A percentile compares a stretch with the other conserved stretches of the same genome.
phyloP scores from a whole-genome alignment of 1,140 invertebrate genomes.

The Hydropsyche tenuis region DNA sequence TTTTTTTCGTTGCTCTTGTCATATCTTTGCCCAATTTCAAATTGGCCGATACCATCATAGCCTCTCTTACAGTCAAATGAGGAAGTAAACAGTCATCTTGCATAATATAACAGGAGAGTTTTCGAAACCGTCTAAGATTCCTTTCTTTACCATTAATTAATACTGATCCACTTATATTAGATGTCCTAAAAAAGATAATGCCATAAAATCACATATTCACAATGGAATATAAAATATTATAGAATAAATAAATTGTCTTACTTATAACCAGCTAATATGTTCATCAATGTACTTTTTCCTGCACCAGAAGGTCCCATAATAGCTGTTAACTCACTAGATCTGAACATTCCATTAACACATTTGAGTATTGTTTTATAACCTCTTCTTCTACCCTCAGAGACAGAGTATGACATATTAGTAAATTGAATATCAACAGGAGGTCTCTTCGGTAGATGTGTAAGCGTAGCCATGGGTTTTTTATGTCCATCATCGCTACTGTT shows the following conservation, averaged over 20 bases:
- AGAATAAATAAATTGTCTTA: conserved; percentile 62
- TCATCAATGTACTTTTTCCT: conserved; percentile 92
- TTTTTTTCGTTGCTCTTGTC: conserved; percentile 74
- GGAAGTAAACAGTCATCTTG: conserved; percentile 91
- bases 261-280: conserved; percentile 90
- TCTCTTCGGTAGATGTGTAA: conserved; percentile 80
- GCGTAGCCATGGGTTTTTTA: conserved; percentile 66
- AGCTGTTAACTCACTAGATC: conserved; percentile 81
- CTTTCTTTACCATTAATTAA: conserved; percentile 85
- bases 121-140: conserved; percentile 84
- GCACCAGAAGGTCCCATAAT: conserved; percentile 95
- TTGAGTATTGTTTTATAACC: conserved; percentile 84
- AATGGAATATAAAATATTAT: too few relatives aligned
- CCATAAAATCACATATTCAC: neutral
- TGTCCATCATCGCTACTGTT: conserved; percentile 68
- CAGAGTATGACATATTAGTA: conserved; percentile 82
- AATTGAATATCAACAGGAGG: conserved; percentile 90
- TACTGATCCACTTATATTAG: conserved; percentile 77
- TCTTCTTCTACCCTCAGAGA: conserved; percentile 80
- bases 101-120: conserved; percentile 96
- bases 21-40: conserved; percentile 88
- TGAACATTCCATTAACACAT: conserved; percentile 83
- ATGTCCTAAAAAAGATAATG: conserved; percentile 66
- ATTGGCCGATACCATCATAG: conserved; percentile 90
- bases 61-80: conserved; percentile 86